Base-by-base conservation (phyloP, 64 coral and sea anemone genomes). In the Trachythela sp. region DNA sequence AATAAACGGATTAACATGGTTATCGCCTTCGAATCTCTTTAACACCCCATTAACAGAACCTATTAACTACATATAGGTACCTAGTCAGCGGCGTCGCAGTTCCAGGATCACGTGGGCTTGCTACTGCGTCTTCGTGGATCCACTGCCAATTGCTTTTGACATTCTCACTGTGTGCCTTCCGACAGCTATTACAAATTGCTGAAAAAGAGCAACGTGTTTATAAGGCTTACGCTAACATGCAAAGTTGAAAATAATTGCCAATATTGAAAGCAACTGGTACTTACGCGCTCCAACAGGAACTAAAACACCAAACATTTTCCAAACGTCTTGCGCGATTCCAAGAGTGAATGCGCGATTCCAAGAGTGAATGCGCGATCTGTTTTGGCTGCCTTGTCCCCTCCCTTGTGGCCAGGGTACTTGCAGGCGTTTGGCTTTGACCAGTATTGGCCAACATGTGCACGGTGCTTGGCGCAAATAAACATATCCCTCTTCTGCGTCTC, bases 271-370 rank as follows among this genome's bases (percentile, higher is more conserved):
- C 52, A 85, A 13, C 52, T 45, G 24, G 27, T 75, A 87, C 90
- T 91, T 87, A 91, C 90, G 40, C 60, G 84, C 67, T 91, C 85
- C 90, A 67, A 91, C 90, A 40, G 90, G 90, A 91, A 91, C 85
- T 76, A 86, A 40, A 77, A 91, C 76, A 87, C 54, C 90, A 77
- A 86, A 91, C 64, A 91, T 48, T 70, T 87, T 40, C 85, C 42
- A 67, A 43, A 91, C 85, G 24, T 91, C 84, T 72, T 50, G 31
- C 80, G 84, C 68, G 8, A 87, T 80, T 70, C 48, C 86, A 27
- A 91, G 58, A n/a, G n/a, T n/a, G n/a, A n/a, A n/a, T n/a, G n/a
- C n/a, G n/a, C n/a, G n/a, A n/a, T n/a, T n/a, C n/a, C n/a, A n/a
- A n/a, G n/a, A 33, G 90, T 60, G 36, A 91, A 60, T 77, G 85